Evolutionary conservation across 1,140 invertebrate species (phyloP).

Genomic region (Drosophila insularis): DNA sequence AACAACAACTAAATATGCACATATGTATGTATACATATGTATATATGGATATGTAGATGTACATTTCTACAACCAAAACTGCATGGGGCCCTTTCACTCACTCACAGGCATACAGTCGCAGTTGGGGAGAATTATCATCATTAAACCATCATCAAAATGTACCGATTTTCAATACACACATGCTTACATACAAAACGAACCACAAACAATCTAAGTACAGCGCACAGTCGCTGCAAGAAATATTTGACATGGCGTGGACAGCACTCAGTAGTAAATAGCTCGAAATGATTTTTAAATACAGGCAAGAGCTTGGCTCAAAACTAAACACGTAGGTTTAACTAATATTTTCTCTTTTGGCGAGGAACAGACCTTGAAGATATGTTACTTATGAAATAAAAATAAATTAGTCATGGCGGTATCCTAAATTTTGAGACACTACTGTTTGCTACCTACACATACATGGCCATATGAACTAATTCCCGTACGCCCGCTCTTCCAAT

Average conservation of each 20-base stretch:
- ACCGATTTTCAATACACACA: conserved; percentile 2
- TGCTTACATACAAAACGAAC: neutral
- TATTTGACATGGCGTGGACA: neutral
- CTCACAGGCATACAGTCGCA: neutral
- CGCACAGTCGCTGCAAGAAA: neutral
- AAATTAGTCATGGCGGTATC: no score
- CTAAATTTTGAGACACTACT: no score
- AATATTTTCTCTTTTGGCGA: no score
- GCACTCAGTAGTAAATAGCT: neutral
- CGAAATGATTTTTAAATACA: no score
- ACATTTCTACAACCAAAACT: conserved; percentile 20
- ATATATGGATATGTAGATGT: neutral
- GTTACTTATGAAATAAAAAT: no score
- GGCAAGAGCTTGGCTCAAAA: neutral
- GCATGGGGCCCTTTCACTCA: conserved; percentile 20
- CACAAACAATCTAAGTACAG: neutral
- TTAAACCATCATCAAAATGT: conserved; percentile 16
- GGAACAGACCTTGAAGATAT: no score
- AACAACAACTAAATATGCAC: neutral
- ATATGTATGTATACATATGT: neutral
- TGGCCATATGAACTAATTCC: conserved; percentile 25
- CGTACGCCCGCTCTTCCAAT: neutral
- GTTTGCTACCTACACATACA: no score
- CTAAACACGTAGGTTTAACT: no score
- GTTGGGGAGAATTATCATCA: conserved; percentile 13